Evolutionary conservation across 2,797 vertebrate genomes (phyloP).

Genomic region (Mormyrus hasselquistii): DNA sequence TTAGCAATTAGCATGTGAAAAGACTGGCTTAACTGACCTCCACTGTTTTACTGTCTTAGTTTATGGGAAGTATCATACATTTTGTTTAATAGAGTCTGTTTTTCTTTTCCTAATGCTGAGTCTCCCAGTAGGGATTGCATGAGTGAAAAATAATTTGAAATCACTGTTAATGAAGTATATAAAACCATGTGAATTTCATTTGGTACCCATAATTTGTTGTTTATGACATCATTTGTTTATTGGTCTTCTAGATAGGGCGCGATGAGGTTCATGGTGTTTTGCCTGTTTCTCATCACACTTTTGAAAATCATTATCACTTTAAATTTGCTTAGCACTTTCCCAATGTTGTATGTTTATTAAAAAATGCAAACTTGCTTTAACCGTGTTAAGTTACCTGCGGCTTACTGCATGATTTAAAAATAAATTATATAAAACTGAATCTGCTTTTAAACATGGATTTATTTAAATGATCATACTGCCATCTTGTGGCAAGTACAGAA

Average conservation of each 20-base stretch:
- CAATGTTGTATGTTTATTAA: conserved; percentile 52
- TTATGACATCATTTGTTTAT: not conserved
- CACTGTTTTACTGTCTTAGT: not conserved
- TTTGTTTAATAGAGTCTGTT: not conserved
- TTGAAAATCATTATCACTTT: conserved; percentile 48
- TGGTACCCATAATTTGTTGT: not conserved
- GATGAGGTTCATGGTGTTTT: not conserved
- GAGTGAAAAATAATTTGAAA: not conserved
- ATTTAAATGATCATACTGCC: conserved; percentile 21
- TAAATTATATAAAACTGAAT: conserved; percentile 31
- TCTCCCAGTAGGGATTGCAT: not conserved
- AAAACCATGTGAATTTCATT: conserved; percentile 4
- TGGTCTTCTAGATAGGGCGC: not conserved
- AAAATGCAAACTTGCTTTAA: conserved; percentile 50
- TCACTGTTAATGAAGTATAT: not conserved
- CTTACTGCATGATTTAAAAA: conserved; percentile 44
- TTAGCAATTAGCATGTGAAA: not conserved
- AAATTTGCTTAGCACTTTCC: conserved; percentile 54
- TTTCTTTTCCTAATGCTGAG: not conserved
- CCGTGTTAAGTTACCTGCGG: conserved; percentile 45
- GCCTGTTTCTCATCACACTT: conserved; percentile 8
- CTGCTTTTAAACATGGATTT: not conserved
- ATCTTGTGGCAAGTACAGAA: conserved; percentile 16
- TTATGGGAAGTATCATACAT: not conserved
- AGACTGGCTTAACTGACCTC: not conserved